These are phyloP conservation scores for Labeo calbasu DNA, from an alignment of 2,797 vertebrate genomes.

Conservation along the genomic window DNA sequence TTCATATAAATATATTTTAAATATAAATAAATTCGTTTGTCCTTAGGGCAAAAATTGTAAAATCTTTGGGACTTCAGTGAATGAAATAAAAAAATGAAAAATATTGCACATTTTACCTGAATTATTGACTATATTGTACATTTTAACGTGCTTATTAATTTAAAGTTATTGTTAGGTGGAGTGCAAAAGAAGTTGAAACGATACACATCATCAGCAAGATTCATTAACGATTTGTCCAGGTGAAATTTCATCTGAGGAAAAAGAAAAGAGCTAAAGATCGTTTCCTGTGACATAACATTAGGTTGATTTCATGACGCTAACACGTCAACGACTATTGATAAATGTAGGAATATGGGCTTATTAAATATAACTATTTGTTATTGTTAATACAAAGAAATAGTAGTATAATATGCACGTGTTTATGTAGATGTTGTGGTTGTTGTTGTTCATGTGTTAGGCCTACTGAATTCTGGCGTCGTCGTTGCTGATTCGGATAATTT, in stretches of 20 bases:
- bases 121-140: not conserved
- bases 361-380: not conserved
- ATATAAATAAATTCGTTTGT: not conserved
- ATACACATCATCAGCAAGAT: constrained; percentile 7
- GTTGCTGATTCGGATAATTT: not conserved
- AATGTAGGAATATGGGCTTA: not conserved
- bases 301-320: not conserved
- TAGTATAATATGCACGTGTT: not conserved
- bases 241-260: constrained; percentile 39
- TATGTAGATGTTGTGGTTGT: not conserved
- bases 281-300: constrained; percentile 28
- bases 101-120: not conserved
- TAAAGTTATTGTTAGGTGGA: not conserved
- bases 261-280: not conserved
- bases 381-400: not conserved
- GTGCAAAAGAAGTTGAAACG: constrained; percentile 11
- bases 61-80: not conserved
- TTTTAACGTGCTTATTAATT: not conserved
- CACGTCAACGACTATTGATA: not conserved
- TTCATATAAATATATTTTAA: not conserved
- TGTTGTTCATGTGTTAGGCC: not conserved
- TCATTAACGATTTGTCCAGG: constrained; percentile 8
- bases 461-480: not conserved
- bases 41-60: not conserved
- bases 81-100: not conserved